Base-by-base conservation (phyloP, 2,888 invertebrate species). In the Sepioteuthis lessoniana region DNA sequence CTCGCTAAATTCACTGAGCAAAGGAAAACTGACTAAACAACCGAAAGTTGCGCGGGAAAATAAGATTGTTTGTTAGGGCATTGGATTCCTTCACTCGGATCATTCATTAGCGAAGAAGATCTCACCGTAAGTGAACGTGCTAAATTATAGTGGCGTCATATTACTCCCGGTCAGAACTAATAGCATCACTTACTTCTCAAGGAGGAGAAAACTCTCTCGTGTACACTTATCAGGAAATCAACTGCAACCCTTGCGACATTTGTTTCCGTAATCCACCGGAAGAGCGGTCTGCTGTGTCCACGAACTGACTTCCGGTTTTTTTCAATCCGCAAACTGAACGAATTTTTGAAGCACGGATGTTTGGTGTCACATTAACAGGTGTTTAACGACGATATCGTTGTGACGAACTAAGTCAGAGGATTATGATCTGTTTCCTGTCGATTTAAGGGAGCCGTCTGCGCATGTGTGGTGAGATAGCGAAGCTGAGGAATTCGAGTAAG, bases 301-400 rank as follows among this genome's bases (percentile, higher is more conserved):
- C 76, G 19, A 76, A n/a, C 76, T 16, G 25, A 76, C n/a, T 35
- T 35, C 76, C 76, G 55, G n/a, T n/a, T 76, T n/a, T n/a, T n/a
- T 35, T 19, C 76, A 2, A 13, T 25, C 16, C n/a, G 76, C 16
- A 4, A 76, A 21, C 76, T 35, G n/a, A 16, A 76, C n/a, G 76
- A n/a, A 76, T 76, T 76, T n/a, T 76, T 76, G n/a, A n/a, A 76
- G 76, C 76, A 19, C 76, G 76, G 76, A 76, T 76, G 76, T 76
- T n/a, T n/a, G 76, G 76, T 76, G 76, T 76, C 76, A 76, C 76
- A 76, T 76, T 76, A 76, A 35, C 76, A 76, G 76, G 0, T 31
- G 76, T n/a, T 76, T 76, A 28, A 76, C 76, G n/a, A 76, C 13
- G 76, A n/a, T 76, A n/a, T 76, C 76, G n/a, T 76, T n/a, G n/a